A percentile compares a stretch with the other conserved stretches of the same genome.
Evolutionary conservation across 2,113 vertebrate genomes (phyloP).

Genomic region (Apeltes quadracus): DNA sequence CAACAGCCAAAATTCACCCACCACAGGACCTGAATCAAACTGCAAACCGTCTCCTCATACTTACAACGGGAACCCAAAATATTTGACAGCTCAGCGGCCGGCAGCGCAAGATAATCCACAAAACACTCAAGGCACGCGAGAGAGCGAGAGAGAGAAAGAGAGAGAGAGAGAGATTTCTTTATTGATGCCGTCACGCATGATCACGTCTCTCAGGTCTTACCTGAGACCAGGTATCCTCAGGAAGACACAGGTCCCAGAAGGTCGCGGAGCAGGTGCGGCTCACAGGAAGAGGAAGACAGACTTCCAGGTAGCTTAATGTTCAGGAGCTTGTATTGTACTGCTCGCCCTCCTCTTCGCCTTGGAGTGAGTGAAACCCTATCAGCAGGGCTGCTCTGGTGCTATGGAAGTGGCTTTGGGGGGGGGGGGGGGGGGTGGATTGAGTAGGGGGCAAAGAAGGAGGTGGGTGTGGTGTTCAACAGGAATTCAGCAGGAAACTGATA

Average conservation of each 20-base stretch:
- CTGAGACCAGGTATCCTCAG: conserved; percentile 63
- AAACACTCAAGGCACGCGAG: conserved; percentile 29
- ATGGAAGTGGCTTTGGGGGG: conserved; percentile 41
- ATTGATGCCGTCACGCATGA: background rate
- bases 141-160: too few relatives aligned
- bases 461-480: conserved; percentile 43
- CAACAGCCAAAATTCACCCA: conserved; percentile 17
- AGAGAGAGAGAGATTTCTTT: background rate
- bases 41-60: background rate
- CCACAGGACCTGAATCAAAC: conserved; percentile 2
- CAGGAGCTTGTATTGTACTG: conserved; percentile 47
- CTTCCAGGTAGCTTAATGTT: conserved; percentile 54
- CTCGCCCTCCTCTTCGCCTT: conserved; percentile 63
- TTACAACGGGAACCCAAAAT: conserved; percentile 16
- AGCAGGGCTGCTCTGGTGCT: conserved; percentile 54
- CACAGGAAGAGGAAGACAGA: conserved; percentile 41
- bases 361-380: conserved; percentile 75
- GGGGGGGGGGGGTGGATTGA: conserved; percentile 31
- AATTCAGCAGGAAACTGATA: conserved; percentile 51
- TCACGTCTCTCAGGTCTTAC: conserved; percentile 60
- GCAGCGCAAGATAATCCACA: conserved; percentile 30
- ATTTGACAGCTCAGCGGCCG: conserved; percentile 29
- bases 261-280: conserved; percentile 38
- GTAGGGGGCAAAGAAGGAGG: conserved; percentile 21
- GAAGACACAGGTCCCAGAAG: conserved; percentile 48